Evolutionary conservation across 2,888 invertebrate species (phyloP).

Genomic region (Chymomyza procnemis): DNA sequence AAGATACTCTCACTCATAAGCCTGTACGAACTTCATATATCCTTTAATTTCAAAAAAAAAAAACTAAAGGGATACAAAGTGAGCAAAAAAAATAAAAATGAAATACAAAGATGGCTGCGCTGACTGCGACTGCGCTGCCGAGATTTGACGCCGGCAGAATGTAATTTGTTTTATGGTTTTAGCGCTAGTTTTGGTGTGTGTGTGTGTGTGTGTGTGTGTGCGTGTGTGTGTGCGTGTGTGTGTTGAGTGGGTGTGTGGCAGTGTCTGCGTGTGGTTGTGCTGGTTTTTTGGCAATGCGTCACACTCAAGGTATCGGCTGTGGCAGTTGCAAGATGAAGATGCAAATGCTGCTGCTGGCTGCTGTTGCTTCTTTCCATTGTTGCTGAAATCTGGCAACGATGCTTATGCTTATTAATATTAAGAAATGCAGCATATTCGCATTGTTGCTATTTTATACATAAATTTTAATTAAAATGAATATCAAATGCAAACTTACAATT

Average conservation of each 20-base stretch:
- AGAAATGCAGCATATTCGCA: neutral
- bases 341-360: neutral
- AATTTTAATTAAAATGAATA: conserved; percentile 44
- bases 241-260: neutral
- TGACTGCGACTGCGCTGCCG: conserved; percentile 1
- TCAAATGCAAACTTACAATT: conserved; percentile 18
- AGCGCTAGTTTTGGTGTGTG: conserved; percentile 29
- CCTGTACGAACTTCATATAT: too few species aligned
- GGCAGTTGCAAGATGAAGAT: neutral
- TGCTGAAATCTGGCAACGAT: conserved; percentile 37
- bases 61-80: too few species aligned
- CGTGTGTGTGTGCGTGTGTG: neutral
- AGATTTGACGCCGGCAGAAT: conserved; percentile 33
- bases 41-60: too few species aligned
- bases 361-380: neutral
- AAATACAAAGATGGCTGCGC: neutral
- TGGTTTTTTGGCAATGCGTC: neutral
- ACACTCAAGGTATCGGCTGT: neutral
- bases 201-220: neutral
- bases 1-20: too few species aligned
- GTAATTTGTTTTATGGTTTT: conserved; percentile 47
- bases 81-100: too few species aligned
- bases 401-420: conserved; percentile 36
- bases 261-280: neutral
- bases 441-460: conserved; percentile 22